phyloP scores from a whole-genome alignment of 2,797 vertebrate species.

The Crocodylus rhombifer region DNA sequence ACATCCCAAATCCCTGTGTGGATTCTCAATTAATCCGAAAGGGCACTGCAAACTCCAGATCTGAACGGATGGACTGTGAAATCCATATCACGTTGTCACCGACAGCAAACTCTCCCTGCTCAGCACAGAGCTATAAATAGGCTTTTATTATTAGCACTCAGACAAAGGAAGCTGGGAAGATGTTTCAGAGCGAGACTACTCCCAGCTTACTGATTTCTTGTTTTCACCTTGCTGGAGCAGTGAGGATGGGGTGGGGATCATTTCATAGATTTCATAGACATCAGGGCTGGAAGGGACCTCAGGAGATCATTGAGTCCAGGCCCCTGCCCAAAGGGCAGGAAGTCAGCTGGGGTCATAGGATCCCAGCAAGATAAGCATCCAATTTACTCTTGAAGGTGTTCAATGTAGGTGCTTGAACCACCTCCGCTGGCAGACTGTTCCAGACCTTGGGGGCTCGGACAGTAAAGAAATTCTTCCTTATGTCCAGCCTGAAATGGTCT shows the following conservation, averaged over 20 bases:
- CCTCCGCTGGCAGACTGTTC: no score
- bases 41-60: slow-evolving; percentile 52
- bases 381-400: no score
- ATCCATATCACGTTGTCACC: slow-evolving; percentile 70
- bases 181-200: slow-evolving; percentile 46
- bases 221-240: slow-evolving; percentile 69
- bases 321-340: no score
- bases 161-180: slow-evolving; percentile 72
- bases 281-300: no score
- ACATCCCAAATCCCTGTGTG: slow-evolving; percentile 52
- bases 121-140: slow-evolving; percentile 71
- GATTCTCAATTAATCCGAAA: slow-evolving; percentile 46
- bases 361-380: no score
- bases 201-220: slow-evolving; percentile 59
- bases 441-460: no score
- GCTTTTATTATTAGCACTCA: slow-evolving; percentile 71
- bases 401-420: no score
- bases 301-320: no score
- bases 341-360: no score
- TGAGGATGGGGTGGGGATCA: slow-evolving; percentile 29
- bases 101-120: slow-evolving; percentile 65
- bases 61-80: slow-evolving; percentile 70
- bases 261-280: neutral
- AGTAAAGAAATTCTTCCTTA: no score
- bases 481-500: no score